Evolutionary conservation across 2,888 invertebrate species (phyloP).

Genomic region (Luffia ferchaultella): DNA sequence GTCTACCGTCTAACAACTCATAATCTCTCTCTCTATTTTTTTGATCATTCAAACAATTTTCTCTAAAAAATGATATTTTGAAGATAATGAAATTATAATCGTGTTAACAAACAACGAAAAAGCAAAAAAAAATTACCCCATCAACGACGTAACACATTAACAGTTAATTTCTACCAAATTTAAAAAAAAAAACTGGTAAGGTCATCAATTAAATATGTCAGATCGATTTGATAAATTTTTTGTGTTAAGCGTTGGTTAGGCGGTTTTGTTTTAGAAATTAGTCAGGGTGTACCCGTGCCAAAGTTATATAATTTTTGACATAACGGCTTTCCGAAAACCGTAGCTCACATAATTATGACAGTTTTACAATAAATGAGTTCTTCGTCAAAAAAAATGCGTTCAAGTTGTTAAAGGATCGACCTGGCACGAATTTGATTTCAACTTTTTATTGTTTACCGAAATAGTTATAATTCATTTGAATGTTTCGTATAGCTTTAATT

Average conservation of each 20-base stretch:
- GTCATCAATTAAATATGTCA: conserved; percentile 5
- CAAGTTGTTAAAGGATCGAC: too few relatives aligned
- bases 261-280: conserved; percentile 3
- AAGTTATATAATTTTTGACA: not conserved
- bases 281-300: not conserved
- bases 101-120: not conserved
- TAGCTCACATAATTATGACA: not conserved
- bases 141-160: not conserved
- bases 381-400: too few relatives aligned
- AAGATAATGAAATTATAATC: not conserved
- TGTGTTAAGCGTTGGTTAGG: not conserved
- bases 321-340: not conserved
- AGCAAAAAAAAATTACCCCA: not conserved
- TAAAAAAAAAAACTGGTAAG: not conserved
- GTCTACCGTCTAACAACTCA: too few relatives aligned
- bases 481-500: too few relatives aligned
- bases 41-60: not conserved
- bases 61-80: not conserved
- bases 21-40: too few relatives aligned
- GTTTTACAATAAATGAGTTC: too few relatives aligned
- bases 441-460: too few relatives aligned
- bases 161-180: not conserved
- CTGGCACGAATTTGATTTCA: too few relatives aligned
- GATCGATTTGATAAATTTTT: conserved; percentile 4
- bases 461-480: too few relatives aligned